Conservation (phyloP, 2,113 vertebrate species). For the Serranochromis macrocephalus region DNA sequence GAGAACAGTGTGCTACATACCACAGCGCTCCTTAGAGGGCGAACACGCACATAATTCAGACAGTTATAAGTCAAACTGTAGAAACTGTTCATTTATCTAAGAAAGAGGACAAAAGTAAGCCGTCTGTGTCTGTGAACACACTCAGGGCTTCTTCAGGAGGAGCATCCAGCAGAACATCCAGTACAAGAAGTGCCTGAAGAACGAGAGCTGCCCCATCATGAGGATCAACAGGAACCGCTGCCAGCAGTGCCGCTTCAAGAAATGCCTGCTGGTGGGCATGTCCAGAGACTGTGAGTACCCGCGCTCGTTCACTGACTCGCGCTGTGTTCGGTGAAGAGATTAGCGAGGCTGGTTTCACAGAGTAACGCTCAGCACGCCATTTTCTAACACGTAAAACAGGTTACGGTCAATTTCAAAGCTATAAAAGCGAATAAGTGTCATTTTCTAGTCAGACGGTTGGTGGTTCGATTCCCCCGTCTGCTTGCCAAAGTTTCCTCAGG, state of each 20-base stretch:
- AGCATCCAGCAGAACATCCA: slow-evolving; percentile 99
- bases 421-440: background rate
- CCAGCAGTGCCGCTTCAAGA: slow-evolving; percentile 96
- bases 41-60: background rate
- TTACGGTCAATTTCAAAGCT: background rate
- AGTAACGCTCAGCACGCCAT: fast-evolving
- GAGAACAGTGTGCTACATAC: background rate
- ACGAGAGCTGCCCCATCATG: slow-evolving; percentile 93
- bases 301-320: background rate
- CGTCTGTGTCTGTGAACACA: background rate
- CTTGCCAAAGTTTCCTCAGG: background rate
- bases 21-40: background rate
- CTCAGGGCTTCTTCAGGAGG: slow-evolving; percentile 92
- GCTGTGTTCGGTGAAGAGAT: background rate
- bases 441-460: background rate
- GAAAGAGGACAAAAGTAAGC: background rate
- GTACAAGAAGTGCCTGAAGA: slow-evolving; percentile 98
- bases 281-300: slow-evolving; percentile 87
- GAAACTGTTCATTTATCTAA: background rate
- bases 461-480: background rate
- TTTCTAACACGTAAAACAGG: fast-evolving
- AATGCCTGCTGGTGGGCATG: slow-evolving; percentile 95
- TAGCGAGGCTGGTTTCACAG: background rate
- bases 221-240: slow-evolving; percentile 95
- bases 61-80: fast-evolving